Percentiles rank a stretch among this genome's conserved stretches.
Evolutionary conservation across 1,140 invertebrate genomes (phyloP).

Genomic region (Chironomus striatipennis): DNA sequence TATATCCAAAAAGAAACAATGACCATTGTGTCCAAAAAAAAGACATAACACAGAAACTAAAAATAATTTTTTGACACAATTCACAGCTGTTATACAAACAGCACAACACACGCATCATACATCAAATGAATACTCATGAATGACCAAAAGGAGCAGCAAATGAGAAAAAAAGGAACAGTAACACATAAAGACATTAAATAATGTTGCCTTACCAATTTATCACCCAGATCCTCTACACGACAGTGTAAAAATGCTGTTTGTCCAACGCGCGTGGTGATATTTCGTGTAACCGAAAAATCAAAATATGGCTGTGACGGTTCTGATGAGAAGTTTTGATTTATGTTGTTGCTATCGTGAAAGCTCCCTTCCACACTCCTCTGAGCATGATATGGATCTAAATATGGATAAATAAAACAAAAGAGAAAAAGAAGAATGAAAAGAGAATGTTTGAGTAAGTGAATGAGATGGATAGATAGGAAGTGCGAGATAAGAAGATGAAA

Average conservation of each 20-base stretch:
- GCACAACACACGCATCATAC: no score
- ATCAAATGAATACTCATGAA: no score
- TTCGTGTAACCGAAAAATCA: slow-evolving; percentile 66
- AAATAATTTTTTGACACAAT: no score
- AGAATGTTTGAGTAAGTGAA: background rate
- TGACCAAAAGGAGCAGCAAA: no score
- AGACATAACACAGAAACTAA: no score
- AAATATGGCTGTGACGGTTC: slow-evolving; percentile 59
- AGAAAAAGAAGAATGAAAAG: background rate
- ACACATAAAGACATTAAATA: no score
- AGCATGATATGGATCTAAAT: background rate
- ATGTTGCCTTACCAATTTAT: slow-evolving; percentile 65
- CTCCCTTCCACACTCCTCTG: background rate
- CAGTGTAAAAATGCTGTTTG: slow-evolving; percentile 78
- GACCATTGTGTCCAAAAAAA: background rate
- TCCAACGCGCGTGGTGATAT: slow-evolving; percentile 72
- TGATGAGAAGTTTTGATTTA: slow-evolving; percentile 15
- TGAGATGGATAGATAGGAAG: background rate
- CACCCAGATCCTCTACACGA: slow-evolving; percentile 69
- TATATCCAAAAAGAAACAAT: no score
- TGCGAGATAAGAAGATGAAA: no score
- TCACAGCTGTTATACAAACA: no score
- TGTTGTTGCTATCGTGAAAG: slow-evolving; percentile 18
- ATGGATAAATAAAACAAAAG: no score
- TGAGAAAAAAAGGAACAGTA: no score